A percentile compares a stretch with the other conserved stretches of the same genome.
These are phyloP conservation scores for Pomacea canaliculata DNA, from an alignment of 2,888 invertebrate species.

Conservation along the genomic window DNA sequence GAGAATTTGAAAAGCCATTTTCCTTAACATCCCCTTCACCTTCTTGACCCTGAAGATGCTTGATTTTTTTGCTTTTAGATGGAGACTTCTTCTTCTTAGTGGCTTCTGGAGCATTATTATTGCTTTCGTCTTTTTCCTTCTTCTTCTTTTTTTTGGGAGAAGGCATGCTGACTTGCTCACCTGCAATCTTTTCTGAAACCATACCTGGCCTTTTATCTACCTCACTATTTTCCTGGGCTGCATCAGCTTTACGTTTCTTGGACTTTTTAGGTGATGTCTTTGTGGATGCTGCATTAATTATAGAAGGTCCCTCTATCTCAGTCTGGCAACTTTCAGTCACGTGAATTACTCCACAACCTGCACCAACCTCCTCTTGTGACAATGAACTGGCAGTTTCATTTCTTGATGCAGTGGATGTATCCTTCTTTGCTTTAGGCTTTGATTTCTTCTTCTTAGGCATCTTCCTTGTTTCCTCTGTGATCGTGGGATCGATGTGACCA, in stretches of 20 bases:
- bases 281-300: background rate
- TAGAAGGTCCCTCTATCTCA: slow-evolving; percentile 8
- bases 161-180: slow-evolving; percentile 3
- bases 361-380: background rate
- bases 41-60: background rate
- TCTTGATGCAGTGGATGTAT: background rate
- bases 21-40: slow-evolving; percentile 7
- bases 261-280: slow-evolving; percentile 25
- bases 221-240: background rate
- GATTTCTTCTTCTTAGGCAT: slow-evolving; percentile 18
- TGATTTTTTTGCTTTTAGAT: slow-evolving; percentile 33
- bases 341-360: too few species aligned
- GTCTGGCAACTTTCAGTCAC: background rate
- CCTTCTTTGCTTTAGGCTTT: slow-evolving; percentile 19
- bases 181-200: slow-evolving; percentile 20
- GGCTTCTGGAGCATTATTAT: slow-evolving; percentile 8
- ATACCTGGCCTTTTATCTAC: background rate
- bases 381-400: background rate
- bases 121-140: slow-evolving; percentile 19
- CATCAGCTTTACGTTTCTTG: slow-evolving; percentile 18
- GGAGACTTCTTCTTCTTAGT: slow-evolving; percentile 27
- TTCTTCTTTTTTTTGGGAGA: slow-evolving; percentile 24
- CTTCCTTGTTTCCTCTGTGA: slow-evolving; percentile 3
- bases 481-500: slow-evolving; percentile 18
- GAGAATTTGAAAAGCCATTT: slow-evolving; percentile 14